A percentile compares a stretch with the other conserved stretches of the same genome.
phyloP scores from a whole-genome alignment of 2,888 invertebrate species.

The Miltochrista miniata region DNA sequence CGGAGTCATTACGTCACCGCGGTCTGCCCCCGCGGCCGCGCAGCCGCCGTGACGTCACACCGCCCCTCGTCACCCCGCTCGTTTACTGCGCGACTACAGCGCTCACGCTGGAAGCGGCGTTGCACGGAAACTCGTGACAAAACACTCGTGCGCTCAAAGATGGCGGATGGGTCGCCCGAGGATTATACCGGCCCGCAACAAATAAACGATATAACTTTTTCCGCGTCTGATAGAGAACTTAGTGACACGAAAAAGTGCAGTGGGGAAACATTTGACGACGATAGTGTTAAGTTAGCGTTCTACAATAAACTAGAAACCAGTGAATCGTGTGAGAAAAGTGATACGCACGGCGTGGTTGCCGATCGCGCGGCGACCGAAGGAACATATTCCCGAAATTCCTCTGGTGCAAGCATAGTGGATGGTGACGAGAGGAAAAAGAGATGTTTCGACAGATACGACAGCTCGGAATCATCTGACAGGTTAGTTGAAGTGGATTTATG shows the following conservation, averaged over 20 bases:
- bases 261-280: constrained; percentile 70
- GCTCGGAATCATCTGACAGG: constrained; percentile 97
- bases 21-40: constrained; percentile 74
- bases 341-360: constrained; percentile 76
- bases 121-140: constrained; percentile 70
- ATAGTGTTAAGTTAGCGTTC: constrained; percentile 75
- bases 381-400: constrained; percentile 68
- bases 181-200: constrained; percentile 84
- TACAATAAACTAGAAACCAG: constrained; percentile 78
- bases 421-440: constrained; percentile 90
- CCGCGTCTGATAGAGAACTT: constrained; percentile 75
- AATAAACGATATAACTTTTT: constrained; percentile 82
- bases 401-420: constrained; percentile 57
- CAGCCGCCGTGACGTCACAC: constrained; percentile 81
- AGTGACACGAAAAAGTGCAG: constrained; percentile 83
- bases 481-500: constrained; percentile 71
- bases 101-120: constrained; percentile 64
- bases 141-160: constrained; percentile 89
- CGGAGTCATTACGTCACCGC: constrained; percentile 81
- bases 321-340: constrained; percentile 82
- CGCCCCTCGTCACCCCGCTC: constrained; percentile 53
- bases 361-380: constrained; percentile 60
- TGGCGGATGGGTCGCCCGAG: constrained; percentile 91
- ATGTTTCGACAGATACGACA: constrained; percentile 96
- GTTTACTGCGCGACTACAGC: constrained; percentile 63